phyloP scores from a whole-genome alignment of 2,797 vertebrate species.

The Otolemur crassicaudatus region DNA sequence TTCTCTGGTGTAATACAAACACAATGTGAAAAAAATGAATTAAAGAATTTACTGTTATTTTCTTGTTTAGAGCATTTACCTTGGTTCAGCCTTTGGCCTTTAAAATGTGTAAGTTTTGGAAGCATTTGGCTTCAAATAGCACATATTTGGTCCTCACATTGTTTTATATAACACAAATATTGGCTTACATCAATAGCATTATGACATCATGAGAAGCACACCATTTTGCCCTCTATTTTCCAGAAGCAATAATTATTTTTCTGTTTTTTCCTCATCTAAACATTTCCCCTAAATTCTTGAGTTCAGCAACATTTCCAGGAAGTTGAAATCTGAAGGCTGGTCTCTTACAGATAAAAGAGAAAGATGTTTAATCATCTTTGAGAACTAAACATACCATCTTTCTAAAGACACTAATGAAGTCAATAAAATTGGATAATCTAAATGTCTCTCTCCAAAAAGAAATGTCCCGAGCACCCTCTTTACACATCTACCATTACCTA shows the following conservation, averaged over 20 bases:
- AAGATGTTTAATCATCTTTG: constrained; percentile 61
- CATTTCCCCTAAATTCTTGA: constrained; percentile 42
- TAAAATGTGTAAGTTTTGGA: constrained; percentile 2
- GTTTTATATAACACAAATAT: constrained; percentile 35
- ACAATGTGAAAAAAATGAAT: constrained; percentile 47
- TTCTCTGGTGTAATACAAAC: not conserved
- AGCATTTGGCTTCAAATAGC: not conserved
- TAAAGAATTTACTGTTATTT: constrained; percentile 21
- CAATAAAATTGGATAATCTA: constrained; percentile 73
- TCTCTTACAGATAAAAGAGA: constrained; percentile 59
- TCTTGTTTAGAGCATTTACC: constrained; percentile 12
- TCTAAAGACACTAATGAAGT: constrained; percentile 62
- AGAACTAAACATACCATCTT: constrained; percentile 60
- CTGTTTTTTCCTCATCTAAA: constrained; percentile 50
- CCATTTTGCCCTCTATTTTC: constrained; percentile 32
- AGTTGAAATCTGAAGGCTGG: constrained; percentile 51
- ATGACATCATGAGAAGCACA: constrained; percentile 20
- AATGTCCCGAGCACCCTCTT: constrained; percentile 57
- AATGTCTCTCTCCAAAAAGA: constrained; percentile 60
- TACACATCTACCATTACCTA: constrained; percentile 69
- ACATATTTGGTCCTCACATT: not conserved
- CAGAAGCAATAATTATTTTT: constrained; percentile 52
- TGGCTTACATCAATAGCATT: constrained; percentile 14
- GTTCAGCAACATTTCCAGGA: constrained; percentile 50
- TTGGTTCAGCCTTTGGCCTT: constrained; percentile 21